Conservation (phyloP, 2,888 invertebrate species). For the Athalia circularis region DNA sequence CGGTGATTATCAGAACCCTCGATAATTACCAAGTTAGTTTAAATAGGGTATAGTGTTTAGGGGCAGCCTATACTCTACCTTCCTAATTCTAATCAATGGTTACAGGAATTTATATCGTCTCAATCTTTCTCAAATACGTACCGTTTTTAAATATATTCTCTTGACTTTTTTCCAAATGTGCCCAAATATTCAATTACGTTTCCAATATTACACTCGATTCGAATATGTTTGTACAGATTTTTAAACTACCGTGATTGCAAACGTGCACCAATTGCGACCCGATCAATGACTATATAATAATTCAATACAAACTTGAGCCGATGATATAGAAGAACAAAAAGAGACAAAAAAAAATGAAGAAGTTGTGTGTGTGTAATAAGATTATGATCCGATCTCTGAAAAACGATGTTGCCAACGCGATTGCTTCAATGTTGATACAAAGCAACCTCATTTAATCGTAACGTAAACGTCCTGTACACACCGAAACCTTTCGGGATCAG, state of each 20-base stretch:
- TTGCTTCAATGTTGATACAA: not conserved
- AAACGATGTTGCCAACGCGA: no score
- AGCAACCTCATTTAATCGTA: constrained; percentile 13
- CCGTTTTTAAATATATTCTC: not conserved
- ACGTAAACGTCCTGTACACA: not conserved
- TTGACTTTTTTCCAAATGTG: not conserved
- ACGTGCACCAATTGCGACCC: no score
- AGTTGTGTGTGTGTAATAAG: no score
- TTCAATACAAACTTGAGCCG: no score
- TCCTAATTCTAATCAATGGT: constrained; percentile 51
- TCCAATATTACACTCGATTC: no score
- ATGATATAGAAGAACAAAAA: no score
- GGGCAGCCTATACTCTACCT: constrained; percentile 57
- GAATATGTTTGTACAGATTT: no score
- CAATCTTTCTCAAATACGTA: not conserved
- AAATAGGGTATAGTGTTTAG: constrained; percentile 72
- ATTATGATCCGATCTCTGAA: no score
- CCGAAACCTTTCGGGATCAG: constrained; percentile 22
- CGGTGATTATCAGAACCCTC: constrained; percentile 54
- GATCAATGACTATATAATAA: no score
- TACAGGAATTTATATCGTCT: constrained; percentile 30
- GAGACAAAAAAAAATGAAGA: no score
- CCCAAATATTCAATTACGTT: not conserved
- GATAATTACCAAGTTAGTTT: constrained; percentile 72
- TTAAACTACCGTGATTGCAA: no score